Evolutionary conservation across 2,888 invertebrate species (phyloP), one percentile per base, ranked within the genome.

Genomic region (Rhamphomyia laevipes): DNA sequence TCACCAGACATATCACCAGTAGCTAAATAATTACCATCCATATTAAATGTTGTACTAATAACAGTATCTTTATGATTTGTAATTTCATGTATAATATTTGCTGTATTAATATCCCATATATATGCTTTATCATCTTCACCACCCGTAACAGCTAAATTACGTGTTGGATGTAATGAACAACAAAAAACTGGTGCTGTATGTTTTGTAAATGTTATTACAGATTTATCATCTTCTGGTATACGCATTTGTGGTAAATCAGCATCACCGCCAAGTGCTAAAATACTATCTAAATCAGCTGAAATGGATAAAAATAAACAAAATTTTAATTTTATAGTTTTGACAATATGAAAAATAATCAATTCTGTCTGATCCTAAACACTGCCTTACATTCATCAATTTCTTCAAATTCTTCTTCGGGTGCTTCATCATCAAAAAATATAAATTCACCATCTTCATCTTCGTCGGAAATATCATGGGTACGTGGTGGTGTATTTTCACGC

Each of bases 101-200:
- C 85, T 7, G 74, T 78, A 16, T 73, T 70, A 1, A 78, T 74
- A 57, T 84, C 77, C 92, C 94, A 96, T 1, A 96, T 79, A 65
- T 78, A 88, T 0, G 91, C 94, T 58, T 76, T 79, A 62, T 97
- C 95, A 68, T 97, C 95, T 68, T 94, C 87, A 4, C 92, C 90
- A 2, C 96, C 96, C 3, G 92, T 88, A 1, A 84, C 84, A 7
- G 84, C 88, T 47, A 84, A 61, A 50, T 78, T 76, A 27, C 80
- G 79, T 56, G 77, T 74, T 12, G 80, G 80, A 61, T 82, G 84
- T 40, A 90, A 62, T 55, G 80, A 77, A 58, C 85, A 81, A 57
- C 80, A 80, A 62, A 85, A 86, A 6, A 86, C 79, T 1, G 85
- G 77, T 0, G 76, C 78, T 61, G 62, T 60, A 60, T 89, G 88